A percentile compares a stretch with the other conserved stretches of the same genome.
phyloP scores from a whole-genome alignment of 2,797 vertebrate genomes.

The Fratercula arctica region DNA sequence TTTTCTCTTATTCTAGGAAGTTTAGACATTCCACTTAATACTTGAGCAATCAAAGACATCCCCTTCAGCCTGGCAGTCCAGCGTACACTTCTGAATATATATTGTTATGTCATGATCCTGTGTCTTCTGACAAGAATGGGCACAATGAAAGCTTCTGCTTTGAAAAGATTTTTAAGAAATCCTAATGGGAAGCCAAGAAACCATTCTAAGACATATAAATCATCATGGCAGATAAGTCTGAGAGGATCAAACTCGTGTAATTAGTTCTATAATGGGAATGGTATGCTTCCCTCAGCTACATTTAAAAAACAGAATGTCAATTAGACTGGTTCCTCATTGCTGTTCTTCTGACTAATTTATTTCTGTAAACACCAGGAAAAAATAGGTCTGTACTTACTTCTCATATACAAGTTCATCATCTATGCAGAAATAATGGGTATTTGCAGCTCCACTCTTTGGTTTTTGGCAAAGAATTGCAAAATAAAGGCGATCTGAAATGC shows the following conservation, averaged over 20 bases:
- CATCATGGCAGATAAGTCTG: background rate
- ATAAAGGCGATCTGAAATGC: constrained; percentile 91
- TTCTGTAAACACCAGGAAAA: background rate
- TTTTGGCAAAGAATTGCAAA: constrained; percentile 93
- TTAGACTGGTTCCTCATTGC: background rate
- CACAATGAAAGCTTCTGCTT: background rate
- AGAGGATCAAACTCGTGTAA: background rate
- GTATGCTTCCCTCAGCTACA: background rate
- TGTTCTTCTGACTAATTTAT: background rate
- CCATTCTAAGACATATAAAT: background rate
- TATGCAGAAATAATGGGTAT: constrained; percentile 93
- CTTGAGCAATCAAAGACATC: background rate
- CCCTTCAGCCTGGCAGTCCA: background rate
- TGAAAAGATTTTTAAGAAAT: background rate
- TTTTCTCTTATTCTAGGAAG: background rate
- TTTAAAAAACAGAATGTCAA: background rate
- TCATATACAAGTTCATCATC: constrained; percentile 97
- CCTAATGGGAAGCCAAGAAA: background rate
- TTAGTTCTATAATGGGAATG: background rate
- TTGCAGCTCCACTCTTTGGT: constrained; percentile 88
- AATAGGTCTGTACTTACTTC: constrained; percentile 84
- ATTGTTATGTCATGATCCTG: background rate
- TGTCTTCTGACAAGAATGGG: background rate
- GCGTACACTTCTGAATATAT: background rate
- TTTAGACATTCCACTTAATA: background rate